Evolutionary conservation across 2,113 vertebrate genomes (phyloP).

Genomic region (Rhynchopsitta pachyrhyncha): DNA sequence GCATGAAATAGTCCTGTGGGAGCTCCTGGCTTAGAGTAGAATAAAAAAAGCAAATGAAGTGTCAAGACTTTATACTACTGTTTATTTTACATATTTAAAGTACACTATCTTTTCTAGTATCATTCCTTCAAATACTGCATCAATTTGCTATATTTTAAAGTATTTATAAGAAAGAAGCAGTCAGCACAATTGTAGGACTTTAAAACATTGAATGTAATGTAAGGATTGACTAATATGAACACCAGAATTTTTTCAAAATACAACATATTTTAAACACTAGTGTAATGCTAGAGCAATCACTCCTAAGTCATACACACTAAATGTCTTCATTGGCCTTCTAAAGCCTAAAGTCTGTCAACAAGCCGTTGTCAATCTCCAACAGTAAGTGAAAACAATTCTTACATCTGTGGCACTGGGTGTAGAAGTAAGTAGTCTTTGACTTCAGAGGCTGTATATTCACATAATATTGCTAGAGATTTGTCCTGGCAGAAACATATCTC

Average conservation of each 20-base stretch:
- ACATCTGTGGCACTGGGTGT: neutral
- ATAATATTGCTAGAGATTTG: neutral
- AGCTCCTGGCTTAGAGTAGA: neutral
- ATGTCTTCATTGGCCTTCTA: neutral
- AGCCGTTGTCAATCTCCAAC: neutral
- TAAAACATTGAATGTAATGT: neutral
- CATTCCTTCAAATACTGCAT: neutral
- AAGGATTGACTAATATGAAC: neutral
- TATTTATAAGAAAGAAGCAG: neutral
- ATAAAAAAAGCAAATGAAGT: constrained; percentile 54
- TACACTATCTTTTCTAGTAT: neutral
- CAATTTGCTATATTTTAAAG: neutral
- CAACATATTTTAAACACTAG: neutral
- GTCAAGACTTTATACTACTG: constrained; percentile 38
- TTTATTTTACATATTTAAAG: constrained; percentile 53
- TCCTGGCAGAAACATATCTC: neutral
- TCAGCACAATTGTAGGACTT: neutral
- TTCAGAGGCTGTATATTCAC: neutral
- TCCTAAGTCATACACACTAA: neutral
- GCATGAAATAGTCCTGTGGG: neutral
- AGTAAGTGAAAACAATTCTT: neutral
- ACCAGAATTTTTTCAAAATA: neutral
- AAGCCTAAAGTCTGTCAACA: neutral
- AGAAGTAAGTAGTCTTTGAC: neutral
- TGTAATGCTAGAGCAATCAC: neutral